These are phyloP conservation scores for Anguilla japonica DNA, from an alignment of 2,113 vertebrate genomes.

Conservation along the genomic window DNA sequence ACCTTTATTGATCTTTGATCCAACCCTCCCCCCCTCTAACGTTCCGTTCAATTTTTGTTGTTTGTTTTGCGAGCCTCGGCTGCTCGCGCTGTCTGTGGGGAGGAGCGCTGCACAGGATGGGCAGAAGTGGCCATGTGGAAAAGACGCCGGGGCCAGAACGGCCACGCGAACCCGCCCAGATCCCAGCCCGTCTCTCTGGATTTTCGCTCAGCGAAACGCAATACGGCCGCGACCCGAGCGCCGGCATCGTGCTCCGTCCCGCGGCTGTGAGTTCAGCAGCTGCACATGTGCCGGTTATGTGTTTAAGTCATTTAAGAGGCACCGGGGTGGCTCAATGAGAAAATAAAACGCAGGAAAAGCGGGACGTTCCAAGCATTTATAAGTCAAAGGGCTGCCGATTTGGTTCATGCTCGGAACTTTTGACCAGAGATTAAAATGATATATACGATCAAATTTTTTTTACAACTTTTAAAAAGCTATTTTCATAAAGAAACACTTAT, in stretches of 20 bases:
- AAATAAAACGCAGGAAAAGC: neutral
- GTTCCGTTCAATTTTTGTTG: slow-evolving; percentile 15
- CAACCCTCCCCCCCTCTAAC: slow-evolving; percentile 26
- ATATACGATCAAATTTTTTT: neutral
- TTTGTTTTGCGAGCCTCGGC: slow-evolving; percentile 43
- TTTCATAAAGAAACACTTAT: neutral
- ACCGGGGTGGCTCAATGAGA: neutral
- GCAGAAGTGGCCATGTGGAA: slow-evolving; percentile 29
- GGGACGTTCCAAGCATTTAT: neutral
- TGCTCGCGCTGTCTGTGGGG: slow-evolving; percentile 38
- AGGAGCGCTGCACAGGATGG: slow-evolving; percentile 10
- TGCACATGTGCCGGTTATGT: neutral
- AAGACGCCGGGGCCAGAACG: neutral
- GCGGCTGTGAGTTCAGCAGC: neutral
- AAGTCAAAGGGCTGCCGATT: neutral
- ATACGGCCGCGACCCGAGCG: neutral
- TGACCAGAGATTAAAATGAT: neutral
- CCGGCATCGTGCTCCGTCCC: neutral
- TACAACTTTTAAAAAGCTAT: neutral
- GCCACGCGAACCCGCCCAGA: slow-evolving; percentile 10
- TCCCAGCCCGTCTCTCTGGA: slow-evolving; percentile 25
- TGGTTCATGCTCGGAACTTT: neutral
- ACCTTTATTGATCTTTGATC: slow-evolving; percentile 69
- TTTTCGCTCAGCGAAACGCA: slow-evolving; percentile 22
- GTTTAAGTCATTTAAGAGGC: slow-evolving; percentile 7